Conservation (phyloP, 2,888 invertebrate genomes). For the Allophyes oxyacanthae region DNA sequence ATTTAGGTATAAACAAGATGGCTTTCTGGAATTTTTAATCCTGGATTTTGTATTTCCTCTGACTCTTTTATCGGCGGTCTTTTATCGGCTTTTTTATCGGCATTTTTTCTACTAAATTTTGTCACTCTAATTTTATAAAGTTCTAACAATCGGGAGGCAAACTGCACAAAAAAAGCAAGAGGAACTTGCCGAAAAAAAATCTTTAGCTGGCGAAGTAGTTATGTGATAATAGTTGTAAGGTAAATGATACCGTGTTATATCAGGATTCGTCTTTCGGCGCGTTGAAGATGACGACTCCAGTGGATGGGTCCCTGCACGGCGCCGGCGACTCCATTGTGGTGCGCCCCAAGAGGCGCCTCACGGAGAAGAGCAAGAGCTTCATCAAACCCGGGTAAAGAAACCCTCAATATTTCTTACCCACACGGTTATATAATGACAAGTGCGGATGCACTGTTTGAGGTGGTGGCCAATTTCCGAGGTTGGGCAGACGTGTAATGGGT, state of each 20-base stretch:
- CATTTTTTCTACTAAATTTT: too few species aligned
- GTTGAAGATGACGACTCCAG: slow-evolving; percentile 64
- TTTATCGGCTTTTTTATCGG: too few species aligned
- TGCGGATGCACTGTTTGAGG: too few species aligned
- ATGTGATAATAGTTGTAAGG: too few species aligned
- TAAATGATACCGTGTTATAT: background rate
- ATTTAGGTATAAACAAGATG: background rate
- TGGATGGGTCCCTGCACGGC: slow-evolving; percentile 71
- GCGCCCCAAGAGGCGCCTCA: slow-evolving; percentile 42
- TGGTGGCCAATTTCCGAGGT: too few species aligned
- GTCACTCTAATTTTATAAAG: too few species aligned
- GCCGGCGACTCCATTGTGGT: slow-evolving; percentile 73
- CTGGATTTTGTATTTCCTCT: background rate
- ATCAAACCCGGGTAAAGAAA: slow-evolving; percentile 60
- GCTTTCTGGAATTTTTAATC: background rate
- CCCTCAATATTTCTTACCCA: background rate
- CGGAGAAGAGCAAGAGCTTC: slow-evolving; percentile 67
- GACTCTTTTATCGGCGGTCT: background rate
- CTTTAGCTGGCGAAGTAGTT: too few species aligned
- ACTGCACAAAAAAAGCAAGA: too few species aligned
- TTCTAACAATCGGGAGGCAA: too few species aligned
- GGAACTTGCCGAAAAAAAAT: too few species aligned
- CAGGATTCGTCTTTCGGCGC: slow-evolving; percentile 26
- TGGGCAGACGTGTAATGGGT: too few species aligned
- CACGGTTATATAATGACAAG: too few species aligned